Evolutionary conservation across 2,888 invertebrate species (phyloP), one percentile per base, ranked within the genome.

Genomic region (Aphidius colemani): DNA sequence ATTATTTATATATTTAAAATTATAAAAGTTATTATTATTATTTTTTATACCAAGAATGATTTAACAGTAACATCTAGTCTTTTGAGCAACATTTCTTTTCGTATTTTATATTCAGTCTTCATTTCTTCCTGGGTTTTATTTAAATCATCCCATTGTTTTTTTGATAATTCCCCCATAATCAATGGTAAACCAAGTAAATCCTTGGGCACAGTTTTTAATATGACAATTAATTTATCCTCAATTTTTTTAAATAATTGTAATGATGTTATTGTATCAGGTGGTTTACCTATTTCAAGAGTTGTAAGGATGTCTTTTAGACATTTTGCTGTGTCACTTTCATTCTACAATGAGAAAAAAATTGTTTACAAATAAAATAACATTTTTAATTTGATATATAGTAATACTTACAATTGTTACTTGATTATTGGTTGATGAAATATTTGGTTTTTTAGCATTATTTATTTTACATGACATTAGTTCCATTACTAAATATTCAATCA

Each of bases 31-130:
- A 2, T 18, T 18, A 2, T 18, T 48, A 56, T 60, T 44, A 10
- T 43, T n/a, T 30, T 61, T 67, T 68, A 72, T 78, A 92, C 95
- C 88, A 95, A 90, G 82, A 98, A 99, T 61, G 98, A 98, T 82
- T 96, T 95, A 74, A 98, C 89, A 0, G 98, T 99, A 66, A 97
- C 96, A 81, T 98, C 98, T 45, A 98, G 84, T 57, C 98, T 86
- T 59, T 95, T 95, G 7, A 98, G 84, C 69, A 98, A 86, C 85
- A 95, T 94, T 78, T 95, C 92, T 63, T 95, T 85, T 57, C 98
- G 85, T 66, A 93, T 84, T 71, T 88, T 86, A 77, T 96, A 98
- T 75, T 98, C 98, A 10, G 88, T 86, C 61, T 88, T 88, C 78
- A 98, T 85, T 67, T 93, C 90, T 1, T 86, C 83, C 75, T 93